Evolutionary conservation across 2,888 invertebrate species (phyloP), one percentile per base, ranked within the genome.

Genomic region (Eupithecia subfuscata): DNA sequence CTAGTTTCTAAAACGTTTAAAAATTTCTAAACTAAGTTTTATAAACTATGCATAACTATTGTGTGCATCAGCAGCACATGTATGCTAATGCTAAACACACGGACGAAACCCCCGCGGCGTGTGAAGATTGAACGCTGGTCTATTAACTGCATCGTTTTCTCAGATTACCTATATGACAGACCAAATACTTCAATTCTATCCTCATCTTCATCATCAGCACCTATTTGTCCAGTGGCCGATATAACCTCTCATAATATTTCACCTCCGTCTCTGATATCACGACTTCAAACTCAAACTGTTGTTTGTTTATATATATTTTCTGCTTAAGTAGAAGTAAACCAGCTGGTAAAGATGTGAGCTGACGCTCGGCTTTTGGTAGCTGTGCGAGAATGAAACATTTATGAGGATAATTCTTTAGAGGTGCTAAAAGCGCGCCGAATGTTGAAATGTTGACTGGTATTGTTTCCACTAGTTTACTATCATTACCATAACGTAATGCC

Each of bases 321-420:
- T 25, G 25, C 1, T 56, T 56, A 2, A 56, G 25, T 25, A 14
- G 25, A 60, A 60, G 25, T 60, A 25, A 14, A 60, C 60, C 60
- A 60, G 60, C 60, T 60, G 60, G 12, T 25, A 60, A 12, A 25
- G 25, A 25, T 25, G 14, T 60, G 12, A 64, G 18, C 64, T 64
- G 8, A 8, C 60, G 22, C 22, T n/a, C 73, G 70, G n/a, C 25
- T 64, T 78, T 80, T 75, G 80, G 80, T 78, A 77, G 80, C 80
- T 70, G 71, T 75, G 60, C 70, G 79, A 74, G 81, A 83, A 85
- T 86, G 82, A 84, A 84, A 86, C 84, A 87, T 87, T 87, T 87
- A 87, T 85, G 82, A 85, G 79, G 82, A 85, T 83, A 82, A 84
- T 60, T 60, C 60, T 60, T 25, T 84, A 79, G 81, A 84, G 83